These are phyloP conservation scores for Noctua janthe DNA, from an alignment of 2,888 invertebrate species.

Conservation along the genomic window DNA sequence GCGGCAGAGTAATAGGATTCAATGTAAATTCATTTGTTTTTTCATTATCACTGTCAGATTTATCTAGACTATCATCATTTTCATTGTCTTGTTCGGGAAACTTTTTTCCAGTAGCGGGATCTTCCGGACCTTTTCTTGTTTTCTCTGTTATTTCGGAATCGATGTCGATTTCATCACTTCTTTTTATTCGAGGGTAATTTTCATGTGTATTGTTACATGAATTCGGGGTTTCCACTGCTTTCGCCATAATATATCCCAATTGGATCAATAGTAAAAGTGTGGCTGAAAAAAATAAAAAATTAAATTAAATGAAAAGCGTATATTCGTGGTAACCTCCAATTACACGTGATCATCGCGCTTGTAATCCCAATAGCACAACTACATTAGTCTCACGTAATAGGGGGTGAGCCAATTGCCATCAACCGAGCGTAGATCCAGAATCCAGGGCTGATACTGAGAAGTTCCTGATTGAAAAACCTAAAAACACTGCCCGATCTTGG, in stretches of 20 bases:
- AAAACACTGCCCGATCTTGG: not conserved
- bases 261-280: conserved; percentile 25
- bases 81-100: not conserved
- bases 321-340: not conserved
- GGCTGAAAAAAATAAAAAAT: conserved; percentile 22
- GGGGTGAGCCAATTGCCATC: not conserved
- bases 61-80: not conserved
- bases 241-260: conserved; percentile 16
- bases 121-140: not conserved
- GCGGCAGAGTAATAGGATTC: not conserved
- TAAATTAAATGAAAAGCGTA: too few relatives aligned
- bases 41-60: not conserved
- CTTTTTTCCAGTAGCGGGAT: not conserved
- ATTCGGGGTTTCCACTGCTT: conserved; percentile 2
- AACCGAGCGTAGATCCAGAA: not conserved
- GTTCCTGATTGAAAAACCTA: not conserved
- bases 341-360: not conserved
- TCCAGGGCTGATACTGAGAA: not conserved
- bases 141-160: not conserved
- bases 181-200: conserved; percentile 8
- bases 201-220: conserved; percentile 9
- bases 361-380: not conserved
- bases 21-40: not conserved
- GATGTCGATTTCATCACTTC: conserved; percentile 19
- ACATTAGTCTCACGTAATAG: not conserved